phyloP scores from a whole-genome alignment of 2,888 invertebrate genomes.

The Matsumyia berberina region DNA sequence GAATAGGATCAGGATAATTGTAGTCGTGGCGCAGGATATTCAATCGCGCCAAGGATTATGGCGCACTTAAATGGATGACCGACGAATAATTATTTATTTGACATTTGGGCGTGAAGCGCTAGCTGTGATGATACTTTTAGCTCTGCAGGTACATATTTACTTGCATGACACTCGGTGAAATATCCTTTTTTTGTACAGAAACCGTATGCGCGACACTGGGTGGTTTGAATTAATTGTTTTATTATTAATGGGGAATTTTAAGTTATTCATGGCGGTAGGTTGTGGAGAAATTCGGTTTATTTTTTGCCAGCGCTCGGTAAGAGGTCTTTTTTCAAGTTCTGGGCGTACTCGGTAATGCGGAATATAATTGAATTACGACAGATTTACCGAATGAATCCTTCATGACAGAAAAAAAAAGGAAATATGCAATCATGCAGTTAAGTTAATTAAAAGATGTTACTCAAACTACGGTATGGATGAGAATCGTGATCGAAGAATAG shows the following conservation, averaged over 20 bases:
- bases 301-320: background rate
- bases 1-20: conserved; percentile 47
- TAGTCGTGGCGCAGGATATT: conserved; percentile 36
- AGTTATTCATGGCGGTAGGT: conserved; percentile 51
- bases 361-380: conserved; percentile 36
- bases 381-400: conserved; percentile 23
- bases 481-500: conserved; percentile 2
- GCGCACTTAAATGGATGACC: conserved; percentile 55
- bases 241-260: conserved; percentile 48
- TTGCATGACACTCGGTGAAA: background rate
- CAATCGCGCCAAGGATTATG: conserved; percentile 57
- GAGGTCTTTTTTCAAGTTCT: conserved; percentile 2
- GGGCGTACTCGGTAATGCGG: background rate
- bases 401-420: background rate
- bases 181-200: background rate
- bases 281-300: conserved; percentile 31
- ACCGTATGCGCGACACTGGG: background rate
- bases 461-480: conserved; percentile 14
- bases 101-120: conserved; percentile 35
- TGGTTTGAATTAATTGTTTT: conserved; percentile 39
- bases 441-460: conserved; percentile 60
- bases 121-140: background rate
- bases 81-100: conserved; percentile 48
- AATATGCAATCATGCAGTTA: conserved; percentile 34
- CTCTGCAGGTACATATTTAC: background rate